Base-by-base conservation (phyloP, 2,113 vertebrate genomes). In the Sorex araneus region DNA sequence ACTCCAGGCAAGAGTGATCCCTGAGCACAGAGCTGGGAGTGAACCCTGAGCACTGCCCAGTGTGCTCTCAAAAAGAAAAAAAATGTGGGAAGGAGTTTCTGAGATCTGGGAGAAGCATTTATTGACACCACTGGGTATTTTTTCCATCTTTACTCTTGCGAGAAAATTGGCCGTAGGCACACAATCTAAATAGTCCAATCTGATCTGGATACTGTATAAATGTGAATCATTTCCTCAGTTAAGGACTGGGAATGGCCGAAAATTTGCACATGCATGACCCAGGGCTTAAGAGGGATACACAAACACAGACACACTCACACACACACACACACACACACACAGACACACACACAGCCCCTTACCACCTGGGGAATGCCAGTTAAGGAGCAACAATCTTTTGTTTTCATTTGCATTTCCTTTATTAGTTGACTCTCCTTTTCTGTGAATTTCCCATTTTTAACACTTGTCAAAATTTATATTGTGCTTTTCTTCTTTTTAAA, bases 401-500 rank as follows among this genome's bases (percentile, higher is more conserved):
- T 60, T 87, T 94, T 70, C 27, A 75, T 71, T 82, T 90, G 32
- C 28, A 50, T 71, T 54, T 13, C 36, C 2, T 70, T 86, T 28
- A 43, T 16, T 30, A 43, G 60, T 45, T 89, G 43, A 89, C 87
- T 80, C 88, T 82, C 19, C 57, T 84, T 81, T 66, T 60, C 79
- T 74, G n/a, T 81, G 34, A 86, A 60, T 50, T 74, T 34, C 18
- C 60, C 45, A 34, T 67, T 83, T 23, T 89, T 71, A 36, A 11
- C 32, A 69, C 32, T 84, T 78, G 50, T 84, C 47, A 64, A 91
- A 73, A 40, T 74, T 91, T 78, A 9, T 63, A 76, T 36, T 69
- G 3, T 60, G 30, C 89, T 63, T 85, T 83, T 50, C 69, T 76
- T 79, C 1, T 74, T n/a, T 60, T 40, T 40, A 40, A 50, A 50